Evolutionary conservation across 2,888 invertebrate species (phyloP).

Genomic region (Netelia fuscicornis): DNA sequence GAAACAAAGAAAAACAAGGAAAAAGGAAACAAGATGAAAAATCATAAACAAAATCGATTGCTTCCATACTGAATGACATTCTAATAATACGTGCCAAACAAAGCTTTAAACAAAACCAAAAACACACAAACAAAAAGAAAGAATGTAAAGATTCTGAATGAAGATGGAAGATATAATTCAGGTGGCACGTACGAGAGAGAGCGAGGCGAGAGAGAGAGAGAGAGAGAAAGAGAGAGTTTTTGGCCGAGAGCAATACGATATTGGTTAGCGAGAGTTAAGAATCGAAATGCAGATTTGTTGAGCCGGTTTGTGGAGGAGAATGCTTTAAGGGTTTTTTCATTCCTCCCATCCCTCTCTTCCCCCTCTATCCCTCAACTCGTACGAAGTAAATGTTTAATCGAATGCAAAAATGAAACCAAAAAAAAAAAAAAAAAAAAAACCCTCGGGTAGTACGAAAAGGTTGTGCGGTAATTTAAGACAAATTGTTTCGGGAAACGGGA

Average conservation of each 20-base stretch:
- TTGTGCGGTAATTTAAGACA: slow-evolving; percentile 69
- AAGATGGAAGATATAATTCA: slow-evolving; percentile 13
- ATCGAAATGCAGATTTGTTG: slow-evolving; percentile 19
- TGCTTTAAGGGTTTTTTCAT: slow-evolving; percentile 69
- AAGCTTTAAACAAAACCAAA: slow-evolving; percentile 78
- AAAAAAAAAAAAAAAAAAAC: slow-evolving; percentile 32
- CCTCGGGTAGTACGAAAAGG: slow-evolving; percentile 65
- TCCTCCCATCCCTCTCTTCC: too few relatives aligned
- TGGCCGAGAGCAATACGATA: slow-evolving; percentile 34
- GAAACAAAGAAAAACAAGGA: slow-evolving; percentile 16
- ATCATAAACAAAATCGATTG: slow-evolving; percentile 78
- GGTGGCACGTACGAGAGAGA: slow-evolving; percentile 1
- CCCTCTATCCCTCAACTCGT: slow-evolving; percentile 60
- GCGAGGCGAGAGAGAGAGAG: background rate
- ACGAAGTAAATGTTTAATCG: slow-evolving; percentile 57
- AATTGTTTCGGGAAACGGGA: slow-evolving; percentile 46
- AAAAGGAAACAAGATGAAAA: slow-evolving; percentile 57
- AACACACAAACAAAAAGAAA: slow-evolving; percentile 72
- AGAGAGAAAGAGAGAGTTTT: background rate
- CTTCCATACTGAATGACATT: slow-evolving; percentile 83
- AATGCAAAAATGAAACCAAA: slow-evolving; percentile 9
- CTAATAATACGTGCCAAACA: slow-evolving; percentile 84
- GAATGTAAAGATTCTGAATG: slow-evolving; percentile 63
- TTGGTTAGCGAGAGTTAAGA: background rate
- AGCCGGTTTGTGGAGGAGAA: slow-evolving; percentile 62